Conservation (phyloP, 2,888 invertebrate species). For the Rhogogaster chlorosoma region DNA sequence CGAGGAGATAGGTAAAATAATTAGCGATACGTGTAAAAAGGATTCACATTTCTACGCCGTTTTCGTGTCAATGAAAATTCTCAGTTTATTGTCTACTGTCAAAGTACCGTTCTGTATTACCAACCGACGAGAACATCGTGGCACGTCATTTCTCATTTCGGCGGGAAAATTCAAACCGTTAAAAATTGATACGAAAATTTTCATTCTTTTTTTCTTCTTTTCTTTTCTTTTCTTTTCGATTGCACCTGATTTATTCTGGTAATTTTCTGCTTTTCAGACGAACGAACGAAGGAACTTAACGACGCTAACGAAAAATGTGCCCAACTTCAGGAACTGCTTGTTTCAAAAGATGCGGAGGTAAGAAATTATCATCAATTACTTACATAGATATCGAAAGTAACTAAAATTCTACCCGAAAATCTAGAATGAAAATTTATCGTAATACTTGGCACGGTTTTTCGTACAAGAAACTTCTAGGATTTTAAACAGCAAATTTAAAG, state of each 20-base stretch:
- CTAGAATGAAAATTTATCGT: neutral
- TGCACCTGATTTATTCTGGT: neutral
- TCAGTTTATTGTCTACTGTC: slow-evolving; percentile 70
- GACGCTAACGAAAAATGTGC: slow-evolving; percentile 72
- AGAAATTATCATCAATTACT: too few relatives aligned
- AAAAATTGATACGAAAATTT: neutral
- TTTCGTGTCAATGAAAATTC: slow-evolving; percentile 14
- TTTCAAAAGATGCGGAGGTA: slow-evolving; percentile 74
- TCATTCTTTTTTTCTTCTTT: too few relatives aligned
- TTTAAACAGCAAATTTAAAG: neutral
- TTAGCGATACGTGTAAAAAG: neutral
- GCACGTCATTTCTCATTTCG: neutral
- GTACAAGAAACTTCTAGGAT: neutral
- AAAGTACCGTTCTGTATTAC: slow-evolving; percentile 72
- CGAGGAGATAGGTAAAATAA: slow-evolving; percentile 80
- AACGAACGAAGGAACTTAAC: slow-evolving; percentile 68
- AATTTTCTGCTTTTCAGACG: slow-evolving; percentile 65
- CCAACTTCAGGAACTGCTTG: slow-evolving; percentile 72
- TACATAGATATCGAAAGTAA: neutral
- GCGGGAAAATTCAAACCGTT: slow-evolving; percentile 54
- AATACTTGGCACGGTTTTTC: neutral
- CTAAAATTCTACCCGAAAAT: neutral
- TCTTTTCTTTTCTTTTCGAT: too few relatives aligned
- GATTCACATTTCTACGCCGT: neutral
- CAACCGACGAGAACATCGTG: slow-evolving; percentile 57